A percentile compares a stretch with the other conserved stretches of the same genome.
These are phyloP conservation scores for Apis florea DNA, from an alignment of 1,140 invertebrate species.

Conservation along the genomic window DNA sequence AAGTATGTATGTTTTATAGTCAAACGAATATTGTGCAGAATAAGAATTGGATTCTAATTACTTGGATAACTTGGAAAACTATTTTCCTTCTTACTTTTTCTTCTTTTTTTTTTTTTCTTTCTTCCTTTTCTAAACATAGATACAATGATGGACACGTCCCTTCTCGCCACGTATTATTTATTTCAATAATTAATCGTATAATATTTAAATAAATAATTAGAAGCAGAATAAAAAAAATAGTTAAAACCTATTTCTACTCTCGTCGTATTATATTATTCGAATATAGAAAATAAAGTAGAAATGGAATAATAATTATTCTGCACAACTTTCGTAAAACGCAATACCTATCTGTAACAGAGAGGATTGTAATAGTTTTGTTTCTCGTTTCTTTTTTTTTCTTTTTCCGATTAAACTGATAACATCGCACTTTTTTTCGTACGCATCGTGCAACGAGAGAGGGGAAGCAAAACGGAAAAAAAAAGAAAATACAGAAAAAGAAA, in stretches of 20 bases:
- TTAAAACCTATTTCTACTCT: background rate
- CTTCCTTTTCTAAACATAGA: background rate
- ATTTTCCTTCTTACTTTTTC: background rate
- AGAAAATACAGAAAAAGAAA: background rate
- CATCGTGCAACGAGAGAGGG: conserved; percentile 49
- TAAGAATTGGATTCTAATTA: conserved; percentile 21
- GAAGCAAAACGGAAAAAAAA: background rate
- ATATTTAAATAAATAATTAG: background rate
- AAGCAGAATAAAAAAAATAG: background rate
- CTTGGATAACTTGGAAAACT: background rate
- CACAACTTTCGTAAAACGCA: conserved; percentile 50
- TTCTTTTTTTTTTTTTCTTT: background rate
- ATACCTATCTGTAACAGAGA: conserved; percentile 37
- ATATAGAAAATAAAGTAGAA: background rate
- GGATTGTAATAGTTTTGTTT: conserved; percentile 50
- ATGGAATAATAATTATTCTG: conserved; percentile 48
- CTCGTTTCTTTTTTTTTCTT: background rate
- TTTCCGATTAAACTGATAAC: conserved; percentile 40
- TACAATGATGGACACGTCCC: background rate
- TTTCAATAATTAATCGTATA: background rate
- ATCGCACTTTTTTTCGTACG: conserved; percentile 54
- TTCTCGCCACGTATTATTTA: conserved; percentile 4
- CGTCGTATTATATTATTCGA: background rate
- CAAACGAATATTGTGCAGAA: conserved; percentile 58
- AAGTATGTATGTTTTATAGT: conserved; percentile 54